Base-by-base conservation (phyloP, 37 sponge, comb jelly and placozoan genomes). In the Axinella damicornis region DNA sequence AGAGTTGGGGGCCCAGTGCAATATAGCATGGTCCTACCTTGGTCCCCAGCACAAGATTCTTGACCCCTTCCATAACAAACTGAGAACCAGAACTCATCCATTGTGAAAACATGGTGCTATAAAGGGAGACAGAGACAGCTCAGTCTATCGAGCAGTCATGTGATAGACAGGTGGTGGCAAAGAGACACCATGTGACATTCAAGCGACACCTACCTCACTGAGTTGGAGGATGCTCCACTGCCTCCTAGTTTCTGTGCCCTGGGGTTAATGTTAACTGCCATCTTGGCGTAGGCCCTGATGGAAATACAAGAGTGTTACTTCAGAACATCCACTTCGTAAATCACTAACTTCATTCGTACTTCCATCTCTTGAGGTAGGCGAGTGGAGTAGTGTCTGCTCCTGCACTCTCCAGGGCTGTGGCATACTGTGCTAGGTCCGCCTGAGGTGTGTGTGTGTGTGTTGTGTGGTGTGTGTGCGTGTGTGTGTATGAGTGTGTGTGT, bases 11-110 rank as follows among this genome's bases (percentile, higher is more conserved):
- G n/a, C n/a, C n/a, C n/a, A n/a, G n/a, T n/a, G n/a, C n/a, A n/a
- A n/a, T n/a, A n/a, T n/a, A n/a, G n/a, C 20, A 28, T 2, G 2
- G 20, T 61, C 68, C 52, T 25, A 94, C 94, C 90, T 91, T 92
- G 67, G 87, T 84, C 34, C 92, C 83, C 41, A 98, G 82, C 22
- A 95, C 96, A 13, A 98, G 64, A 69, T 92, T 98, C 76, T 93
- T 95, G 25, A 98, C 96, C 69, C 98, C 98, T 61, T 98, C 98
- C 93, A 95, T 97, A 56, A 92, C 89, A 57, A 88, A 89, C 83
- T 94, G 91, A 27, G 95, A 94, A 20, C 95, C 93, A 1, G 95
- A 71, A 27, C 71, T 81, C 77, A 94, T 80, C 72, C 87, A 20
- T 62, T 89, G 74, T 14, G 92, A 89, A 67, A 94, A 92, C 92